These are phyloP conservation scores for Anastatus disparis DNA, from an alignment of 1,140 invertebrate species.

Conservation along the genomic window DNA sequence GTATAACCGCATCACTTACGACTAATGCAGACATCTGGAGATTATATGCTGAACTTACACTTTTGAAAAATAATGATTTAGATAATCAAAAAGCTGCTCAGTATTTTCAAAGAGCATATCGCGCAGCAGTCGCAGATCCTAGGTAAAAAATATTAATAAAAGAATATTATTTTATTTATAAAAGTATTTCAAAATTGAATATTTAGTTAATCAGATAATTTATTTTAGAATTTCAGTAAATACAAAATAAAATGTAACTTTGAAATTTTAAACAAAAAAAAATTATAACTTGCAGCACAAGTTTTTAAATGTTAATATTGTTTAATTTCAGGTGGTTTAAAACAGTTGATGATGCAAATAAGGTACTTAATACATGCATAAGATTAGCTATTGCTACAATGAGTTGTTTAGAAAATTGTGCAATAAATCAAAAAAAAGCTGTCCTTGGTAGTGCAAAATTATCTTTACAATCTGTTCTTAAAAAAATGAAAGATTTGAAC, in stretches of 20 bases:
- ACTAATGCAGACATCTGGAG: slow-evolving; percentile 82
- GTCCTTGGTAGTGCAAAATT: slow-evolving; percentile 72
- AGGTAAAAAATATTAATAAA: slow-evolving; percentile 55
- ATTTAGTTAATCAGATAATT: too few species aligned
- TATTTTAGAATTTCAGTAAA: too few species aligned
- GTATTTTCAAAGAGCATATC: slow-evolving; percentile 71
- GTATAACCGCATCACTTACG: slow-evolving; percentile 76
- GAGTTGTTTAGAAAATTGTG: slow-evolving; percentile 51
- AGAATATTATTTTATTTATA: slow-evolving; percentile 47
- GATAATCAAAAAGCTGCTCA: slow-evolving; percentile 71
- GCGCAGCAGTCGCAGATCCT: slow-evolving; percentile 71
- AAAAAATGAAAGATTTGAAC: slow-evolving; percentile 65
- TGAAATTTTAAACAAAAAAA: neutral
- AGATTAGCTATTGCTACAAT: slow-evolving; percentile 61
- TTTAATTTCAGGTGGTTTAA: slow-evolving; percentile 69
- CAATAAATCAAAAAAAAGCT: slow-evolving; percentile 58
- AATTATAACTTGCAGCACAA: too few species aligned
- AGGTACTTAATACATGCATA: slow-evolving; percentile 65
- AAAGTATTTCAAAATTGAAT: too few species aligned
- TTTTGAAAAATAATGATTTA: slow-evolving; percentile 57
- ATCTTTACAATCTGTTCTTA: slow-evolving; percentile 68
- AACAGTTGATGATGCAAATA: slow-evolving; percentile 62
- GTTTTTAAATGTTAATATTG: neutral
- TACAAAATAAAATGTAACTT: neutral
- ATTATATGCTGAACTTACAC: slow-evolving; percentile 79